Conservation (phyloP, 2,113 vertebrate species). For the Brachyistius frenatus region DNA sequence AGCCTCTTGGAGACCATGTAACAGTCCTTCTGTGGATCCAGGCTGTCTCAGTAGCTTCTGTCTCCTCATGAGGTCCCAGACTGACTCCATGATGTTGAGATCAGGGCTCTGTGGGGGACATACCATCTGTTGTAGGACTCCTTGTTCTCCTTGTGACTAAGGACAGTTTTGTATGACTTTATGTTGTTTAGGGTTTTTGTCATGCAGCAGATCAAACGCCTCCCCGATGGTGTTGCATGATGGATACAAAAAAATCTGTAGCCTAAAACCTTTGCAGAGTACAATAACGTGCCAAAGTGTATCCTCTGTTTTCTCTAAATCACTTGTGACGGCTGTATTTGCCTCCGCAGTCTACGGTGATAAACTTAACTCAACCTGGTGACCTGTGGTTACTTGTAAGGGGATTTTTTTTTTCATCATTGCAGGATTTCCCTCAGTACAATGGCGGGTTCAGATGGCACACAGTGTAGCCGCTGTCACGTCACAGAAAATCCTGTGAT, state of each 20-base stretch:
- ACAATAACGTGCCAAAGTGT: no score
- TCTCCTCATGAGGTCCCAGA: neutral
- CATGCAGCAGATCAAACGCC: no score
- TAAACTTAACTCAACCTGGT: neutral
- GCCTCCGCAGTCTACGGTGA: neutral
- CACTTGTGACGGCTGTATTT: neutral
- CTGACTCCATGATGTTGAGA: neutral
- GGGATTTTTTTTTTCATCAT: neutral
- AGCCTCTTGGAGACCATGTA: neutral
- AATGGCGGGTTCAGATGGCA: neutral
- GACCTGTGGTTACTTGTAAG: neutral
- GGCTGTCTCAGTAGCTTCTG: neutral
- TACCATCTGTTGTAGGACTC: neutral
- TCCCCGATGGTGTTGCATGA: no score
- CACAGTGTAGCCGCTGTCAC: neutral
- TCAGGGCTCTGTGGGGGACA: neutral
- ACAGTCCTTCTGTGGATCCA: neutral
- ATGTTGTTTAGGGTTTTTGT: no score
- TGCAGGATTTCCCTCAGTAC: slow-evolving; percentile 14
- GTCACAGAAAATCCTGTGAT: slow-evolving; percentile 15
- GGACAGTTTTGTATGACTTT: no score
- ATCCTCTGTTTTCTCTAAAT: no score
- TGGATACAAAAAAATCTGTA: no score
- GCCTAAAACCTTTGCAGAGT: no score
- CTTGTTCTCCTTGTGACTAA: no score